Conservation (phyloP, 2,797 vertebrate genomes). For the Oreochromis grahami region DNA sequence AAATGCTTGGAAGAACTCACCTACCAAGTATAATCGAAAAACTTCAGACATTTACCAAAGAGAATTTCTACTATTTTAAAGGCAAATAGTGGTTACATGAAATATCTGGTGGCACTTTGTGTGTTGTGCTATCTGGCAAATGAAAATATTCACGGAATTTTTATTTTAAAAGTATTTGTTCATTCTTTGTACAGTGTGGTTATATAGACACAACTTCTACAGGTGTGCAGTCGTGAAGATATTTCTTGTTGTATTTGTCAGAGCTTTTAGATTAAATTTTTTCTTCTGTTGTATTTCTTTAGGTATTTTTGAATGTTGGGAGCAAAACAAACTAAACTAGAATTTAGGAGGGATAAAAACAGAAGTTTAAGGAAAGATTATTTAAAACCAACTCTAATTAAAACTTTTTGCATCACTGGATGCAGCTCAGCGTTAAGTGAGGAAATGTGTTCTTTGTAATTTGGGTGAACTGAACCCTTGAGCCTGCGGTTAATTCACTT, state of each 20-base stretch:
- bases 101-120: background rate
- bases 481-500: slow-evolving; percentile 21
- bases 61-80: background rate
- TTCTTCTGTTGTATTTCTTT: background rate
- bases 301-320: background rate
- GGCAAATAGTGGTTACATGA: background rate
- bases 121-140: background rate
- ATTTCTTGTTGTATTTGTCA: background rate
- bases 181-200: background rate
- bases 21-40: background rate
- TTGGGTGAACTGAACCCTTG: slow-evolving; percentile 2
- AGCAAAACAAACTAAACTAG: background rate
- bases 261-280: background rate
- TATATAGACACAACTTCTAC: background rate
- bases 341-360: background rate
- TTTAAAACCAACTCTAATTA: background rate
- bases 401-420: background rate
- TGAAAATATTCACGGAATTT: background rate
- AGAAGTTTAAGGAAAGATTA: background rate
- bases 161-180: background rate
- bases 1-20: background rate
- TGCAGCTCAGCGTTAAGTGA: background rate
- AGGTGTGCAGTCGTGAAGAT: background rate
- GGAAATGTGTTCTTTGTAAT: background rate
- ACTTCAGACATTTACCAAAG: background rate